Base-by-base conservation (phyloP, 1,140 invertebrate genomes). In the Drosophila baimaii region DNA sequence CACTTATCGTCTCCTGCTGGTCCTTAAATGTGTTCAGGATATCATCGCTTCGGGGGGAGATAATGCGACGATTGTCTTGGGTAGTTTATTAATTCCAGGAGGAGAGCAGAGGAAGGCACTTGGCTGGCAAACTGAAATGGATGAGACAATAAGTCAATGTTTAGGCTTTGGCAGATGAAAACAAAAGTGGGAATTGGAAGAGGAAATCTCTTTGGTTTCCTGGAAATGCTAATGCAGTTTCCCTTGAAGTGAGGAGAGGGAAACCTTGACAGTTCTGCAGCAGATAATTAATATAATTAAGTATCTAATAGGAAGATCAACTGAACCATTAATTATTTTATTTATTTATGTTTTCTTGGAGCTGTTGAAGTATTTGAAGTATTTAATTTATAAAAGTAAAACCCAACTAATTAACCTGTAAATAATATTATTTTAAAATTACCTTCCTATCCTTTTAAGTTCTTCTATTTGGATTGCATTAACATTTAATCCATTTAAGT, bases 11-110 rank as follows among this genome's bases (percentile, higher is more conserved):
- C 31, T 43, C 27, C 51, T 39, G 27, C 41, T 17, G 39, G n/a
- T 59, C 21, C 35, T 37, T 23, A 12, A 12, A 35, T 21, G 35
- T 13, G 27, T 29, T 21, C 31, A 61, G 46, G 55, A 57, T 63
- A 49, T 77, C 62, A 62, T 69, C 23, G 57, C 62, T 49, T 46
- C 17, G 46, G 64, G 68, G 59, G 8, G n/a, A 79, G 58, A 39
- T 27, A 52, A 66, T 44, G 31, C 51, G 80, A 63, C 80, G 79
- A 84, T 85, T 84, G 77, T 81, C 77, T 77, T 85, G 44, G 41
- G 47, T 49, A 37, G 49, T 46, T 79, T 77, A 63, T 56, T 77
- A 70, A 62, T 72, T 49, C 43, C 65, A 61, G 54, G 27, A 25
- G 29, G 27, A 29, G 41, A 39, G 46, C 9, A 9, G 9, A 19